Percentiles rank a stretch among this genome's conserved stretches.
Conservation (phyloP, 2,113 vertebrate genomes). For the Gasterosteus aculeatus region DNA sequence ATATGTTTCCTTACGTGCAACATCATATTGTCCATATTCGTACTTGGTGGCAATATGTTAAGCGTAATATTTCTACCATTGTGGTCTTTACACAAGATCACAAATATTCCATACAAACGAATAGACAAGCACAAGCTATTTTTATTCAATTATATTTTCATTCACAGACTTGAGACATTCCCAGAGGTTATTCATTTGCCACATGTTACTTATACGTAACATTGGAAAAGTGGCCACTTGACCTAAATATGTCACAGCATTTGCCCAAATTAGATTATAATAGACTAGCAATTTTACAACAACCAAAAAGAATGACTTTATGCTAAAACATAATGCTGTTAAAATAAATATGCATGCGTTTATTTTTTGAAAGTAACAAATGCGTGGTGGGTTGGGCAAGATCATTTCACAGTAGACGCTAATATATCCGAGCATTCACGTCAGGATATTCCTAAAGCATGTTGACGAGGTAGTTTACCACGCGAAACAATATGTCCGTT, state of each 20-base stretch:
- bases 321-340: not conserved
- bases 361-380: not conserved
- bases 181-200: constrained; percentile 6
- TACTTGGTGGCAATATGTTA: not conserved
- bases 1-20: constrained; percentile 28
- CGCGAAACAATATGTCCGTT: not conserved
- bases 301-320: not conserved
- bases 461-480: constrained; percentile 57
- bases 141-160: constrained; percentile 31
- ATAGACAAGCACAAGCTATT: constrained; percentile 22
- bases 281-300: not conserved
- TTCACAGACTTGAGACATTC: constrained; percentile 25
- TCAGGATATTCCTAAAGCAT: not conserved
- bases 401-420: constrained; percentile 6
- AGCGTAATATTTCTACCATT: not conserved
- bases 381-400: not conserved
- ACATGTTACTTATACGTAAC: constrained; percentile 9
- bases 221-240: not conserved
- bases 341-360: constrained; percentile 20
- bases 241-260: constrained; percentile 16
- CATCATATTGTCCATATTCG: not conserved
- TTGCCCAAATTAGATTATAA: not conserved
- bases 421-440: constrained; percentile 15
- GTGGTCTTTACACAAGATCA: not conserved
- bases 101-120: constrained; percentile 27